Percentiles rank a stretch among this genome's conserved stretches.
Evolutionary conservation across 2,888 invertebrate species (phyloP).

Genomic region (Drosophila subsilvestris): DNA sequence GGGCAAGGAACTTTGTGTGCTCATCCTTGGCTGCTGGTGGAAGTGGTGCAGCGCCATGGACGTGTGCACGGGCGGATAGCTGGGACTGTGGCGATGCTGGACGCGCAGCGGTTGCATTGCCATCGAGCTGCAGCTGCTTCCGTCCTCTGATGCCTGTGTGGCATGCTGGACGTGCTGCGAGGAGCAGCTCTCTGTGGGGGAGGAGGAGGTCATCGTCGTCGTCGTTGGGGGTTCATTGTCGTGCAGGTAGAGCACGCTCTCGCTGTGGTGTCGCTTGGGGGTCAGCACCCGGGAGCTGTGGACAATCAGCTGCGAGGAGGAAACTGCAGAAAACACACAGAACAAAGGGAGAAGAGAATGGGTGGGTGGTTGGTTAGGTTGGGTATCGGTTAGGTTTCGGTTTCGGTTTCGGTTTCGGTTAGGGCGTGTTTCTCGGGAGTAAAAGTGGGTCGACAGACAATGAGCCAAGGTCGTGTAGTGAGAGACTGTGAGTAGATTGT

Average conservation of each 20-base stretch:
- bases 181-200: constrained; percentile 27
- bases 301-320: constrained; percentile 87
- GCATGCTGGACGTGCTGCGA: constrained; percentile 25
- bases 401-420: not conserved
- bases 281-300: constrained; percentile 91
- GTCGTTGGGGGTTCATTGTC: constrained; percentile 82
- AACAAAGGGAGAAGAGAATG: constrained; percentile 2
- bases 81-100: constrained; percentile 82
- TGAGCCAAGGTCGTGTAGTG: constrained; percentile 59
- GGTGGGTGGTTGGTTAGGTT: not conserved
- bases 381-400: not conserved
- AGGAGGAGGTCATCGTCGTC: constrained; percentile 1
- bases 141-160: constrained; percentile 18
- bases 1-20: constrained; percentile 74
- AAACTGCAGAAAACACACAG: constrained; percentile 78
- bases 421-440: constrained; percentile 35
- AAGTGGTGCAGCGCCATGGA: constrained; percentile 74
- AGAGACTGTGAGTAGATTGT: constrained; percentile 25
- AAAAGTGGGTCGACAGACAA: constrained; percentile 68
- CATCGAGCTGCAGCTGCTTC: constrained; percentile 9
- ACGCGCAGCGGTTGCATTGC: constrained; percentile 55
- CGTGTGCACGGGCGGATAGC: constrained; percentile 80
- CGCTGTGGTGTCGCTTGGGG: constrained; percentile 91
- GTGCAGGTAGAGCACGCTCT: constrained; percentile 89
- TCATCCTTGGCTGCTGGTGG: constrained; percentile 59